Conservation (phyloP, 2,797 vertebrate species). For the Poecilia wingei region DNA sequence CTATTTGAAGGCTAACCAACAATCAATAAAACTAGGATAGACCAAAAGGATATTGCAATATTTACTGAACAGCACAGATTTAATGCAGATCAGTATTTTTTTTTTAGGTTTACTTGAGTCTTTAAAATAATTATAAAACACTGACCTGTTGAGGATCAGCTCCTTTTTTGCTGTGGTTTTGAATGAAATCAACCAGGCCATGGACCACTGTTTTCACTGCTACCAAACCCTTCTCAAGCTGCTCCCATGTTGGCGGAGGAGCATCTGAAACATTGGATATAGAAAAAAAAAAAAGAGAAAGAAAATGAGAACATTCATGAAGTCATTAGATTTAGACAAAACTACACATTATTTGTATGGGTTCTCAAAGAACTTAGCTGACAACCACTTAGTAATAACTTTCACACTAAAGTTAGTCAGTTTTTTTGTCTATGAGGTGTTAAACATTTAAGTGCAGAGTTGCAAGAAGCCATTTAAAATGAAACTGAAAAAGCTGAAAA, state of each 20-base stretch:
- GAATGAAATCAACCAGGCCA: conserved; percentile 98
- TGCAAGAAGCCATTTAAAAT: background rate
- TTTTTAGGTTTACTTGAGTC: background rate
- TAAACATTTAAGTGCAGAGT: background rate
- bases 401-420: no score
- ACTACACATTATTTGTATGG: background rate
- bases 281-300: background rate
- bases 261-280: conserved; percentile 83
- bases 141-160: conserved; percentile 95
- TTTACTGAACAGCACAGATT: background rate
- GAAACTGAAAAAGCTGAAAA: background rate
- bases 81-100: background rate
- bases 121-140: conserved; percentile 7
- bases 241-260: conserved; percentile 97
- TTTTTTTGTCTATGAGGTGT: no score
- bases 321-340: background rate
- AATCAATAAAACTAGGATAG: background rate
- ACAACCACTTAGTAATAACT: no score
- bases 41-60: background rate
- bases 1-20: background rate
- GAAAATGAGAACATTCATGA: background rate
- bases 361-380: background rate
- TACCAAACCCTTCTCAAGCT: conserved; percentile 94
- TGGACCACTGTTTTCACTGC: conserved; percentile 98
- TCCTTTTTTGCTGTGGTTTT: conserved; percentile 99